A percentile compares a stretch with the other conserved stretches of the same genome.
These are phyloP conservation scores for Cotesia congregata DNA, from an alignment of 2,888 invertebrate genomes.

Conservation along the genomic window DNA sequence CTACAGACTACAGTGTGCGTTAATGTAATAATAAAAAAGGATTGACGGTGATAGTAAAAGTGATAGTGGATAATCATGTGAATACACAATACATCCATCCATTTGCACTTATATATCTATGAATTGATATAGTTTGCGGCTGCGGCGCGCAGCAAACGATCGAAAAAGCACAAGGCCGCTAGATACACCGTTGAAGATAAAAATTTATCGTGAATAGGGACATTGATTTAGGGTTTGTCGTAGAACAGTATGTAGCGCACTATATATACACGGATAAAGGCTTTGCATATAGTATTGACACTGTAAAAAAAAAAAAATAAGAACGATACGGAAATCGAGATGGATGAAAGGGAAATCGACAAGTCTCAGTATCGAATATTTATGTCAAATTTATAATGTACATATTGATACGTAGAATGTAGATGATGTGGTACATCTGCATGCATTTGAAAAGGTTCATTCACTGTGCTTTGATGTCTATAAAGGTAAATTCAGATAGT, in stretches of 20 bases:
- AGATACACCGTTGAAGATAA: slow-evolving; percentile 43
- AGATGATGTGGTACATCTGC: not conserved
- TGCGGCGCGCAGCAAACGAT: slow-evolving; percentile 35
- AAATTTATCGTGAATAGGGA: slow-evolving; percentile 49
- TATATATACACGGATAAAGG: not conserved
- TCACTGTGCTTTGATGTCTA: not conserved
- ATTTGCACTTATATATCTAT: slow-evolving; percentile 19
- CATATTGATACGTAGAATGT: not conserved
- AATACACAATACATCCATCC: slow-evolving; percentile 2
- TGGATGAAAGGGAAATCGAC: slow-evolving; percentile 9
- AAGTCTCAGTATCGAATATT: not conserved
- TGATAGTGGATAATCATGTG: not conserved
- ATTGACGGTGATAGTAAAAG: not conserved
- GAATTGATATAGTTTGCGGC: slow-evolving; percentile 22
- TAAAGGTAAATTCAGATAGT: slow-evolving; percentile 25
- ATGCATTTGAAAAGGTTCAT: slow-evolving; percentile 15
- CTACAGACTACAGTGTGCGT: not conserved
- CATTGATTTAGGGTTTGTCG: slow-evolving; percentile 49
- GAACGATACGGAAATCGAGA: not conserved
- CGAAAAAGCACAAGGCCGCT: slow-evolving; percentile 46
- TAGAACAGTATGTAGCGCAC: slow-evolving; percentile 7
- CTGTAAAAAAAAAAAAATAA: slow-evolving; percentile 18
- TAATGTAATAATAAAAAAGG: not conserved
- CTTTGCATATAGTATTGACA: slow-evolving; percentile 22
- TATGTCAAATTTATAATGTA: slow-evolving; percentile 8